A percentile compares a stretch with the other conserved stretches of the same genome.
Evolutionary conservation across 64 coral and sea anemone genomes (phyloP).

Genomic region (Orbicella faveolata): DNA sequence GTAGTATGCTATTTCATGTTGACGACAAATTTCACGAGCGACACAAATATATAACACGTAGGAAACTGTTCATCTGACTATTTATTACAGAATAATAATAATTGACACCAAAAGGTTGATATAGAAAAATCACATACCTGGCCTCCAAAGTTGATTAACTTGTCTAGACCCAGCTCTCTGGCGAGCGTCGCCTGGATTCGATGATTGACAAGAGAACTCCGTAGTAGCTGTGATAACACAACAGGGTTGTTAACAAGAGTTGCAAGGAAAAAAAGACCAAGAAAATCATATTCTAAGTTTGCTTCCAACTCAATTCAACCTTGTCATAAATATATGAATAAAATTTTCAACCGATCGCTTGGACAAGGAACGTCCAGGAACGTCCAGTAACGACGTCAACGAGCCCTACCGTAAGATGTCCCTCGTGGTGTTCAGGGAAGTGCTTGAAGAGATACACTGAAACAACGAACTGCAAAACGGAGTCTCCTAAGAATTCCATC

Average conservation of each 20-base stretch:
- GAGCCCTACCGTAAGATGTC: conserved; percentile 82
- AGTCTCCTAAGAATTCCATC: conserved; percentile 97
- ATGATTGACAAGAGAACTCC: conserved; percentile 93
- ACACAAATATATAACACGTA: too few relatives aligned
- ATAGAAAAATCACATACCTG: conserved; percentile 27
- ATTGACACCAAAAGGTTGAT: neutral
- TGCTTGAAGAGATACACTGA: conserved; percentile 89
- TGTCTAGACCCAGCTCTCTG: conserved; percentile 75
- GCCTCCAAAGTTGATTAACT: conserved; percentile 85
- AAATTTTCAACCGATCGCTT: too few relatives aligned
- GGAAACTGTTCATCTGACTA: neutral
- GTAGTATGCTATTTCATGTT: too few relatives aligned
- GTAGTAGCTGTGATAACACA: conserved; percentile 61
- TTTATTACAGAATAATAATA: neutral
- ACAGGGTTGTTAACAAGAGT: neutral
- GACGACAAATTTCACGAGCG: too few relatives aligned
- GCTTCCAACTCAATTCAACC: too few relatives aligned
- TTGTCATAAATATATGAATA: too few relatives aligned
- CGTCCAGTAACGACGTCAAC: too few relatives aligned
- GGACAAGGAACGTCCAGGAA: too few relatives aligned
- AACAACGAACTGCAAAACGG: conserved; percentile 90
- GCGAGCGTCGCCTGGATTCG: conserved; percentile 84
- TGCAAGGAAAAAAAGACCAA: neutral
- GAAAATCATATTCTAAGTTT: too few relatives aligned
- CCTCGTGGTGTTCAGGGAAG: conserved; percentile 98